A percentile compares a stretch with the other conserved stretches of the same genome.
phyloP scores from a whole-genome alignment of 1,140 invertebrate species.

The Drosophila nasuta region DNA sequence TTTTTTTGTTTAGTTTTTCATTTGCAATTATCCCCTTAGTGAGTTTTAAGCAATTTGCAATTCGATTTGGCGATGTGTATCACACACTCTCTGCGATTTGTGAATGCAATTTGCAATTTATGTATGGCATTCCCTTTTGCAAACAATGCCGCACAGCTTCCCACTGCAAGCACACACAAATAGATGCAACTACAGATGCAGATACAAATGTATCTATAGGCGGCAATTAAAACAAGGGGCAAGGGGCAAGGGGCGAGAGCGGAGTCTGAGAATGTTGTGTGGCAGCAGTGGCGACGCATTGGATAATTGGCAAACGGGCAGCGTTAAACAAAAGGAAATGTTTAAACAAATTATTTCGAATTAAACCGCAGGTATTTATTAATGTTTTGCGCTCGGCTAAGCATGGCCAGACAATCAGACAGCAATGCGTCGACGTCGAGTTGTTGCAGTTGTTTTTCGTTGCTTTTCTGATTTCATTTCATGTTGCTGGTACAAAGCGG shows the following conservation, averaged over 20 bases:
- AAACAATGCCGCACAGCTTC: constrained; percentile 49
- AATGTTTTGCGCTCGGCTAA: constrained; percentile 80
- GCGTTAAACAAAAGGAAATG: constrained; percentile 80
- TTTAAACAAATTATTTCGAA: constrained; percentile 83
- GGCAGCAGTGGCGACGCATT: constrained; percentile 39
- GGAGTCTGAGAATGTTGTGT: constrained; percentile 66
- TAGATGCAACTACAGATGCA: not conserved
- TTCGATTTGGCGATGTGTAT: constrained; percentile 66
- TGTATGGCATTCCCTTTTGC: constrained; percentile 46
- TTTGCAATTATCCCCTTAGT: not conserved
- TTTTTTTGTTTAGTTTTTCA: not conserved
- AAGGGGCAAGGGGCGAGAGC: not conserved
- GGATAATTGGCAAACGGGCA: constrained; percentile 38
- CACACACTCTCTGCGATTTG: constrained; percentile 9
- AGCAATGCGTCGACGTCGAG: constrained; percentile 43
- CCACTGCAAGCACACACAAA: constrained; percentile 3
- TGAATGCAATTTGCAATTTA: constrained; percentile 65
- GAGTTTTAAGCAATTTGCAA: constrained; percentile 50
- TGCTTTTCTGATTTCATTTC: not conserved
- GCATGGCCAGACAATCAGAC: constrained; percentile 43
- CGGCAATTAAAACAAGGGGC: constrained; percentile 41
- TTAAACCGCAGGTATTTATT: constrained; percentile 83
- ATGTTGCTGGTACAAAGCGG: constrained; percentile 60
- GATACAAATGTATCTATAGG: constrained; percentile 14
- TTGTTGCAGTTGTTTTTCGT: constrained; percentile 29